Percentiles rank a stretch among this genome's conserved stretches.
Evolutionary conservation across 2,888 invertebrate genomes (phyloP).

Genomic region (Tenthredo distinguenda): DNA sequence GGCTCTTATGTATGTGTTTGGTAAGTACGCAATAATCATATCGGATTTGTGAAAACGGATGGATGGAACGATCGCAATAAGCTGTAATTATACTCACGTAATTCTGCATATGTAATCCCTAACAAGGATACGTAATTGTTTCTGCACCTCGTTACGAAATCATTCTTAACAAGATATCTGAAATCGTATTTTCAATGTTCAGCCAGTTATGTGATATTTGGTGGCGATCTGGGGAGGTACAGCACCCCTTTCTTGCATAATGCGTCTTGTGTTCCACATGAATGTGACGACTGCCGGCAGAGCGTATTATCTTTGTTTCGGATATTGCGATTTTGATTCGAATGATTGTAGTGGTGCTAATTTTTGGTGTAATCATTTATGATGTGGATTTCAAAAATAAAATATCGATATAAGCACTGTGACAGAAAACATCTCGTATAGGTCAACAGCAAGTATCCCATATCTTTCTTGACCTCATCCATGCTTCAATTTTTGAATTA

Average conservation of each 20-base stretch:
- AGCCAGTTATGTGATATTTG: constrained; percentile 4
- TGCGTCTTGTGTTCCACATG: background rate
- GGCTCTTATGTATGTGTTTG: background rate
- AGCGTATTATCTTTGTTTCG: background rate
- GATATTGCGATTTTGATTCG: background rate
- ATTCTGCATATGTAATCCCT: background rate
- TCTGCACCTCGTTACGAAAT: background rate
- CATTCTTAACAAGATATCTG: background rate
- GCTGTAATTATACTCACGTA: background rate
- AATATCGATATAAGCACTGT: background rate
- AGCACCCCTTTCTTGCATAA: constrained; percentile 1
- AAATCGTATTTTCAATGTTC: background rate
- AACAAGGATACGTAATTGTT: background rate
- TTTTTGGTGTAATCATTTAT: background rate
- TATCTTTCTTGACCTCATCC: background rate
- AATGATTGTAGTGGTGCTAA: background rate
- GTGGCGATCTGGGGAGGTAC: background rate
- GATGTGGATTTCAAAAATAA: background rate
- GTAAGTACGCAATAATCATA: background rate
- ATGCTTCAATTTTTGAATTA: background rate
- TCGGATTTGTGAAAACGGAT: background rate
- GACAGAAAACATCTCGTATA: background rate
- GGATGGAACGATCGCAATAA: background rate
- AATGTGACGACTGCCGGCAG: background rate
- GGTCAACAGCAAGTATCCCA: background rate